Conservation (phyloP, 2,797 vertebrate species). For the Chrysocyon brachyurus region DNA sequence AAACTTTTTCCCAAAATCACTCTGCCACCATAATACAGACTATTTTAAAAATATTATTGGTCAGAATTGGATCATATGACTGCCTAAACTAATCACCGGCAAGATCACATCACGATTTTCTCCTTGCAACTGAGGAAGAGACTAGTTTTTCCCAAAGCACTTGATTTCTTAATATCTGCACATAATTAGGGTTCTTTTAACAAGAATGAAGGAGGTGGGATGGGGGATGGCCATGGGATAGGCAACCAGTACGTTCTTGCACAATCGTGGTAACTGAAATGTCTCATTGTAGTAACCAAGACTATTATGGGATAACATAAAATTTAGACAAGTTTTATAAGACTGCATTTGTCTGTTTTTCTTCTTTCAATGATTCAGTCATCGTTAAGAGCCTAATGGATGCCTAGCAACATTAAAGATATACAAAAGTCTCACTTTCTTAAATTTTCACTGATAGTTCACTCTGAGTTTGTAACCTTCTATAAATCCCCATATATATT, state of each 20-base stretch:
- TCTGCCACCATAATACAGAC: not conserved
- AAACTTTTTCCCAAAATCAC: not conserved
- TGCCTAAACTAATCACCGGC: not conserved
- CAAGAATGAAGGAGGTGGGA: not conserved
- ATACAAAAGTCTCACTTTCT: not conserved
- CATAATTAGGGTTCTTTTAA: not conserved
- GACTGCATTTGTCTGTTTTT: slow-evolving; percentile 3
- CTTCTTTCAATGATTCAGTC: not conserved
- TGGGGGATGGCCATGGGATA: not conserved
- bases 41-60: not conserved
- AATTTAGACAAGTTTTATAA: not conserved
- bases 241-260: not conserved
- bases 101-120: not conserved
- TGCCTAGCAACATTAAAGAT: not conserved
- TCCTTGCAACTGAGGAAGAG: not conserved
- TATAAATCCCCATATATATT: not conserved
- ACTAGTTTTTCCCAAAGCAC: not conserved
- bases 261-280: not conserved
- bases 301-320: not conserved
- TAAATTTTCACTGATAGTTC: not conserved
- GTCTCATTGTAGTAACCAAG: not conserved
- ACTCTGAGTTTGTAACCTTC: not conserved
- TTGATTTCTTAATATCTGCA: not conserved
- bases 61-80: not conserved
- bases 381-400: not conserved